These are phyloP conservation scores for Catharus minimus DNA, from an alignment of 2,113 vertebrate species.

Conservation along the genomic window DNA sequence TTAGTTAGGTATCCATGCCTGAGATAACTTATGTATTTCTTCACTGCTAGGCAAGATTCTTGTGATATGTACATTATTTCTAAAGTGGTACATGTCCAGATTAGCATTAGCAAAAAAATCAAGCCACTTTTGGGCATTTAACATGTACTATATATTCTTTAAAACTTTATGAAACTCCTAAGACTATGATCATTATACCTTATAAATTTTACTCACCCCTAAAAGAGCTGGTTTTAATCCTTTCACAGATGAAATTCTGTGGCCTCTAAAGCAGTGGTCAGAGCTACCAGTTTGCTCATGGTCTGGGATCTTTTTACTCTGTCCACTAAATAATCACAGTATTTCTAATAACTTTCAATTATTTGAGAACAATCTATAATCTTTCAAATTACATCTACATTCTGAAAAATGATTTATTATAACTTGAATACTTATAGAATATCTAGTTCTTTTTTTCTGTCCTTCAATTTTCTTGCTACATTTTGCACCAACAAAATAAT, in stretches of 20 bases:
- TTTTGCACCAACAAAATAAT: neutral
- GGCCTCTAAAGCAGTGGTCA: neutral
- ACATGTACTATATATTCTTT: fast-evolving
- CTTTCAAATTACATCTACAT: neutral
- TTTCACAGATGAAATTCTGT: neutral
- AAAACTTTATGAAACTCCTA: neutral
- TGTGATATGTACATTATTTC: neutral
- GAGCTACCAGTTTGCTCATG: neutral
- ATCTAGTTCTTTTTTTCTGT: neutral
- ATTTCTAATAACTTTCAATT: neutral
- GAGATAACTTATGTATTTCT: neutral
- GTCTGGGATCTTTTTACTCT: neutral
- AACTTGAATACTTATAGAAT: neutral
- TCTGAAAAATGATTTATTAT: neutral
- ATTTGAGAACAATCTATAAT: neutral
- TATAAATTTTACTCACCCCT: neutral
- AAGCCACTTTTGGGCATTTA: neutral
- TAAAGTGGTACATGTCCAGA: neutral
- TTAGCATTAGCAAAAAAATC: neutral
- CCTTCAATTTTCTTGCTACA: neutral
- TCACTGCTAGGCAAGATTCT: neutral
- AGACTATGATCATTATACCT: neutral
- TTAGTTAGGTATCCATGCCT: neutral
- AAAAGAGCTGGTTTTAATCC: neutral
- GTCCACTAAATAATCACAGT: neutral